Evolutionary conservation across 2,113 vertebrate genomes (phyloP).

Genomic region (Epinephelus cyanopodus): DNA sequence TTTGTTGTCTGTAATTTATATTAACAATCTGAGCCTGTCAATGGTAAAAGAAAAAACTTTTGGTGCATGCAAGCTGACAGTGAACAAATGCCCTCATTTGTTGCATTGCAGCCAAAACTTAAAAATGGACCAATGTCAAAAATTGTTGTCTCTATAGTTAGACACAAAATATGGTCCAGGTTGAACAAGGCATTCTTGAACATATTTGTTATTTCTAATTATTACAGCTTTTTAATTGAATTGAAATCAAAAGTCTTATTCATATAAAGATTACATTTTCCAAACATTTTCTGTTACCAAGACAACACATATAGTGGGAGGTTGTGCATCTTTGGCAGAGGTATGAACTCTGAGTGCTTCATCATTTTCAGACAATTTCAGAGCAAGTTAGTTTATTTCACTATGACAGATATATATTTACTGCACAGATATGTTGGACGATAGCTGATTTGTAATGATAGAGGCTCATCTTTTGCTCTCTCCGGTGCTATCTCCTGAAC

Average conservation of each 20-base stretch:
- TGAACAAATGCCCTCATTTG: too few species aligned
- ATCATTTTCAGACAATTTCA: not conserved
- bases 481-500: slow-evolving; percentile 22
- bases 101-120: too few species aligned
- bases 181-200: not conserved
- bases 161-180: too few species aligned
- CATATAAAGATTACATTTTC: not conserved
- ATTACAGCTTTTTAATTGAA: not conserved
- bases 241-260: not conserved
- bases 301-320: not conserved
- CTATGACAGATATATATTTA: not conserved
- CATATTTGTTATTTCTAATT: not conserved
- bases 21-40: too few species aligned
- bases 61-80: too few species aligned
- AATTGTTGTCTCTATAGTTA: too few species aligned
- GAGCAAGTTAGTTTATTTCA: slow-evolving; percentile 5
- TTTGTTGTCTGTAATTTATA: too few species aligned
- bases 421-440: not conserved
- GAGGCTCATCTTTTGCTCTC: not conserved
- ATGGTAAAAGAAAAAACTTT: too few species aligned
- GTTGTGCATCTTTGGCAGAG: not conserved
- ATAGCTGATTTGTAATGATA: slow-evolving; percentile 17
- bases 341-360: not conserved
- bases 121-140: too few species aligned
- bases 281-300: not conserved